phyloP scores from a whole-genome alignment of 2,797 vertebrate genomes.

The Pristis pectinata region DNA sequence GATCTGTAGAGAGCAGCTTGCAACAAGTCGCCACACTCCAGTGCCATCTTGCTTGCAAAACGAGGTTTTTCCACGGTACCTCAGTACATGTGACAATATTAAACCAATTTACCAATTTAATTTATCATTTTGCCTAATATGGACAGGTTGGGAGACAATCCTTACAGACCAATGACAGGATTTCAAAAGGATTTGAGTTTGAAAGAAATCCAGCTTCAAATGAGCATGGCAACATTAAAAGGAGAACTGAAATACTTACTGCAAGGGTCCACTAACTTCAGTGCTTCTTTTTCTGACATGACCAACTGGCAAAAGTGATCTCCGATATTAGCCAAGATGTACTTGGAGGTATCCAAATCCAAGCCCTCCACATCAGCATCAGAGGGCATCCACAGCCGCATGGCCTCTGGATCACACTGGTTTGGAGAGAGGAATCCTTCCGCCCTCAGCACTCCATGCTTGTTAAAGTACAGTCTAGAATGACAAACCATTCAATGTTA shows the following conservation, averaged over 20 bases:
- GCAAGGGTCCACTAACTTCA: constrained; percentile 63
- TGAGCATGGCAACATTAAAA: not conserved
- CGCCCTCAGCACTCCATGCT: constrained; percentile 62
- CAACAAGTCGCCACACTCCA: no score
- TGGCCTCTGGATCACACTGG: constrained; percentile 62
- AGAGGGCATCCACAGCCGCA: constrained; percentile 63
- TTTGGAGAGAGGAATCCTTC: constrained; percentile 67
- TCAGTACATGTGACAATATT: no score
- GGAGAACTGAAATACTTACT: constrained; percentile 53
- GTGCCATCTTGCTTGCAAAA: no score
- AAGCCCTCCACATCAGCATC: constrained; percentile 58
- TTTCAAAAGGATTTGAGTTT: not conserved
- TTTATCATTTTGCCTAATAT: no score
- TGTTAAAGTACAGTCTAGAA: constrained; percentile 62
- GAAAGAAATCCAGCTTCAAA: no score
- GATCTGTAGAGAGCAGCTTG: no score
- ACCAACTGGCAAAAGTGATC: constrained; percentile 69
- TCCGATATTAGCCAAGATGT: constrained; percentile 67
- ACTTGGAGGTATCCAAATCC: constrained; percentile 66
- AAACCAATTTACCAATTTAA: no score
- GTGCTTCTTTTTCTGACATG: constrained; percentile 67
- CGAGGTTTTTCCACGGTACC: no score
- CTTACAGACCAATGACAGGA: no score
- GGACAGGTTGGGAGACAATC: no score
- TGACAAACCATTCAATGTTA: not conserved